These are phyloP conservation scores for Eulemur rufifrons DNA, from an alignment of 2,113 vertebrate species.

Conservation along the genomic window DNA sequence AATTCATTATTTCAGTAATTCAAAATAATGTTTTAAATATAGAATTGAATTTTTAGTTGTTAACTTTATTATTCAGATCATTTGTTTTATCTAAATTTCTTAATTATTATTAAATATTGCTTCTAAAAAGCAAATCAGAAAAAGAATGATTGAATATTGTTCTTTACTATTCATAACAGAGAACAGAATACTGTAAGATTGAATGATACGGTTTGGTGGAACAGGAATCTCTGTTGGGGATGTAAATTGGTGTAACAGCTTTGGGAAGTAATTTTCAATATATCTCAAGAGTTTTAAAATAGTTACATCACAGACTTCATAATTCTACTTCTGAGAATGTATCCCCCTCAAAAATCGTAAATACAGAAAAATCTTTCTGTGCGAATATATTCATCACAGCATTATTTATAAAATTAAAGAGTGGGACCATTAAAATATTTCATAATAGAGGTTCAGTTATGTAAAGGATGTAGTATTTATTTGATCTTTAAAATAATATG, in stretches of 20 bases:
- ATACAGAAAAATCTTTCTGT: not conserved
- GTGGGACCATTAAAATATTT: not conserved
- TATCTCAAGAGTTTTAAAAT: not conserved
- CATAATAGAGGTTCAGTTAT: not conserved
- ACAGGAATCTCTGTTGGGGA: not conserved
- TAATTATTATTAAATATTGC: not conserved
- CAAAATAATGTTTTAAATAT: not conserved
- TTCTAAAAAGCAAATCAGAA: constrained; percentile 11
- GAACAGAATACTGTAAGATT: not conserved
- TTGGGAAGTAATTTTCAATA: not conserved
- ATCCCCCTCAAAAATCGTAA: not conserved
- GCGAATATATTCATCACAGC: not conserved
- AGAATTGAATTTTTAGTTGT: not conserved
- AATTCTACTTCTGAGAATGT: not conserved
- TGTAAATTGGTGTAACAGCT: not conserved
- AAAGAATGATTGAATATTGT: constrained; percentile 18
- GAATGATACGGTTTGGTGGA: not conserved
- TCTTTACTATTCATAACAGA: not conserved
- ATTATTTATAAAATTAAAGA: constrained; percentile 37
- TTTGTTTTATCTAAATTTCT: not conserved
- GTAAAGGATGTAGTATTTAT: not conserved
- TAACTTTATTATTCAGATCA: not conserved
- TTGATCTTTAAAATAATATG: not conserved
- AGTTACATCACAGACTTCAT: not conserved
- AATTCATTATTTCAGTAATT: not conserved